Evolutionary conservation across 2,113 vertebrate genomes (phyloP).

Genomic region (Oncorhynchus tshawytscha): DNA sequence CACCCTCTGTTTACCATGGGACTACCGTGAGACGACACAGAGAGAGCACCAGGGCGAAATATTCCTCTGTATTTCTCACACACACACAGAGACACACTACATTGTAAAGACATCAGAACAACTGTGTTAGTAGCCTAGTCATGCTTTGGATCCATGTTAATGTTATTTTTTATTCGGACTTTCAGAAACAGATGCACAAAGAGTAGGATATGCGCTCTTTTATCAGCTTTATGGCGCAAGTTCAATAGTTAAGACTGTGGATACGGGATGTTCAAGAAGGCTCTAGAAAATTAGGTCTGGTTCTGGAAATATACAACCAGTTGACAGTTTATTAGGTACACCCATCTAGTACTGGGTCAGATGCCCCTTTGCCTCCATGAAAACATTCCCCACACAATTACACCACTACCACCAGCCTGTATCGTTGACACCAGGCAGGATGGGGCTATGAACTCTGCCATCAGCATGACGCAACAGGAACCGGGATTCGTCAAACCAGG

Average conservation of each 20-base stretch:
- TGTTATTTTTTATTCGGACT: not conserved
- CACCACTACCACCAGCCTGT: no score
- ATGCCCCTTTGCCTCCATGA: no score
- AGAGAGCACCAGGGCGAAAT: not conserved
- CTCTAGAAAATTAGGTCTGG: not conserved
- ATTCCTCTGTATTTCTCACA: not conserved
- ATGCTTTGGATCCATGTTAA: no score
- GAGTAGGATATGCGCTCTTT: not conserved
- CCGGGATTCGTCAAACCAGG: no score
- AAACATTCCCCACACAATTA: no score
- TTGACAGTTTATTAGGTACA: not conserved
- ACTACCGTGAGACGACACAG: not conserved
- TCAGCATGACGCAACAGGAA: no score
- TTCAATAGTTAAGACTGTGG: not conserved
- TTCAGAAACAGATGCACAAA: not conserved
- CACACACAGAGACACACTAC: not conserved
- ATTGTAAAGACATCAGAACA: not conserved
- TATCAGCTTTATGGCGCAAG: not conserved
- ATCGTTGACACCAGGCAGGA: no score
- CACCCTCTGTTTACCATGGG: not conserved
- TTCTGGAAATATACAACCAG: not conserved
- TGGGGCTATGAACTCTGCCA: no score
- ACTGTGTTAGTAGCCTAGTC: not conserved
- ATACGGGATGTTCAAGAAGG: not conserved
- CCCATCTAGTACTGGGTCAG: no score